Percentiles rank a stretch among this genome's conserved stretches.
These are phyloP conservation scores for Chrysemys picta DNA, from an alignment of 2,113 vertebrate genomes.

Conservation along the genomic window DNA sequence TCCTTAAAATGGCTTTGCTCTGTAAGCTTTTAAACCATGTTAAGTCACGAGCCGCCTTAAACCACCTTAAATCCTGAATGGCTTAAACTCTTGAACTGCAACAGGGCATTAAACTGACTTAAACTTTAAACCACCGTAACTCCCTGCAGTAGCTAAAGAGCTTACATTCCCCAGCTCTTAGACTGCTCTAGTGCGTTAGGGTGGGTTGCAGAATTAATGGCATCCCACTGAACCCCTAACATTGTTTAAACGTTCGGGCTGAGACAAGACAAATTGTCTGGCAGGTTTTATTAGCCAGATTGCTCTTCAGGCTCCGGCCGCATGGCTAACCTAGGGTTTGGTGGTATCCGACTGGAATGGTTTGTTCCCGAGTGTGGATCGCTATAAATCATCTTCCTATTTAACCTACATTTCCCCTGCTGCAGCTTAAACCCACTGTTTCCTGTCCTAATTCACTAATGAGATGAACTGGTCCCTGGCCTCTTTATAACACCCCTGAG, in stretches of 20 bases:
- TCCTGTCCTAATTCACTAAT: conserved; percentile 65
- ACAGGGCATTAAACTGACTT: background rate
- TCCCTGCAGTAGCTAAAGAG: background rate
- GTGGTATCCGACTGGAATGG: conserved; percentile 15
- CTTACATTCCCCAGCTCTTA: background rate
- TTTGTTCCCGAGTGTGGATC: conserved; percentile 13
- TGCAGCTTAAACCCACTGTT: conserved; percentile 46
- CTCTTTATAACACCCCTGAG: conserved; percentile 17
- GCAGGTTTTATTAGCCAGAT: background rate
- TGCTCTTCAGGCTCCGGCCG: background rate
- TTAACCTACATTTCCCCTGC: conserved; percentile 54
- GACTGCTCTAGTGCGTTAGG: background rate
- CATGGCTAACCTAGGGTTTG: conserved; percentile 63
- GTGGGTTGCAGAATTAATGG: background rate
- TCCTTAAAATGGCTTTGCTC: background rate
- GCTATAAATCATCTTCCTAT: conserved; percentile 45
- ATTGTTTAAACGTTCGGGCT: background rate
- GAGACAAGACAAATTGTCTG: background rate
- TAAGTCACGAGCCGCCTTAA: background rate
- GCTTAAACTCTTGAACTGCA: background rate
- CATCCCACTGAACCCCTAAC: background rate
- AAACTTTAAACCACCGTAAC: background rate
- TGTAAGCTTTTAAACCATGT: background rate
- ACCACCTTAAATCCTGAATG: background rate
- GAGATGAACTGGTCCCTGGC: conserved; percentile 51